Conservation (phyloP, 2,113 vertebrate species). For the Ochotona curzoniae region DNA sequence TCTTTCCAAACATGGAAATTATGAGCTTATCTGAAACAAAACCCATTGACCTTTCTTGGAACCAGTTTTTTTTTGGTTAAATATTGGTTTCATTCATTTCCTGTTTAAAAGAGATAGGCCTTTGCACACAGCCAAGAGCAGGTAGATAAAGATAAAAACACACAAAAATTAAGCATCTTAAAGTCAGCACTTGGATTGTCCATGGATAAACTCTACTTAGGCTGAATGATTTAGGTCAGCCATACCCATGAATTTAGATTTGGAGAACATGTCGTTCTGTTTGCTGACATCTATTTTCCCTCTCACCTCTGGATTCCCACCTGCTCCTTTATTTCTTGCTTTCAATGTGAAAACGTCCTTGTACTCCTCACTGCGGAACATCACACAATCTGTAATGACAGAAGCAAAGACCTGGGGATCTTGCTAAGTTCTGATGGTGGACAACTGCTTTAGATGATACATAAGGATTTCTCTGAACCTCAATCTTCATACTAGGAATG, state of each 20-base stretch:
- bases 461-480: neutral
- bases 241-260: neutral
- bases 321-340: neutral
- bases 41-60: neutral
- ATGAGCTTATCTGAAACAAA: slow-evolving; percentile 9
- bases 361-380: neutral
- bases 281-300: neutral
- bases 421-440: neutral
- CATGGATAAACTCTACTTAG: neutral
- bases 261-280: neutral
- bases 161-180: neutral
- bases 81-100: neutral
- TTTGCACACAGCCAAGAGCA: neutral
- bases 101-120: neutral
- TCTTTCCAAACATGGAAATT: slow-evolving; percentile 30
- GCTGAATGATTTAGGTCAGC: neutral
- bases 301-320: neutral
- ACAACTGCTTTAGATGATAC: neutral
- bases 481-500: neutral
- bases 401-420: neutral
- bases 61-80: neutral
- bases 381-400: neutral
- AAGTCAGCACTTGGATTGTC: neutral
- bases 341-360: neutral
- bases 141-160: neutral